These are phyloP conservation scores for Falco cherrug DNA, from an alignment of 2,797 vertebrate species.

Conservation along the genomic window DNA sequence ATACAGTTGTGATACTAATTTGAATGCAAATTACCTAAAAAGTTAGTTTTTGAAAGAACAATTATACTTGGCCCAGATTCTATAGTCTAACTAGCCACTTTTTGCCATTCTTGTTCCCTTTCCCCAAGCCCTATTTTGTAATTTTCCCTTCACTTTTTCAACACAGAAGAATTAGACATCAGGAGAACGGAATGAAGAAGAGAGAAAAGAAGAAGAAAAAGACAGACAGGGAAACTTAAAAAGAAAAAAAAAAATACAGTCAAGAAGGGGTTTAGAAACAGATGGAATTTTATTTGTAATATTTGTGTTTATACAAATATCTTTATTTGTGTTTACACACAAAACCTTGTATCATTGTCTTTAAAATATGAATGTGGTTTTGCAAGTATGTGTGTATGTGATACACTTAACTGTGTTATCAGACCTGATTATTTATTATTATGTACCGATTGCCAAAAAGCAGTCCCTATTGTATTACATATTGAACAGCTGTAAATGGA, in stretches of 20 bases:
- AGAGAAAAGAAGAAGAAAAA: neutral
- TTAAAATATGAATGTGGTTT: neutral
- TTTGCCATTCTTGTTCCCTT: neutral
- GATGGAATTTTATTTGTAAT: neutral
- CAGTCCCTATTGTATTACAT: neutral
- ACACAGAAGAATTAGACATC: neutral
- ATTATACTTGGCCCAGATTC: neutral
- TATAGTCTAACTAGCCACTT: neutral
- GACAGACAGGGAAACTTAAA: neutral
- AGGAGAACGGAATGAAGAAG: neutral
- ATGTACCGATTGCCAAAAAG: neutral
- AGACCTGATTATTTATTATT: neutral
- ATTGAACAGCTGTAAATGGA: neutral
- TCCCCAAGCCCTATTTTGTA: neutral
- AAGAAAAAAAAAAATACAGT: neutral
- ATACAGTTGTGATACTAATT: neutral
- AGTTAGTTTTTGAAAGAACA: neutral
- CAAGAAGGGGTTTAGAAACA: neutral
- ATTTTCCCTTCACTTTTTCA: neutral
- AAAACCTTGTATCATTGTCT: rapidly evolving
- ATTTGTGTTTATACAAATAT: neutral
- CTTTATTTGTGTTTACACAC: neutral
- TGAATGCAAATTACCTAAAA: neutral
- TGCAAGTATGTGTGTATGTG: neutral
- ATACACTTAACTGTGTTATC: neutral